Conservation (phyloP, 1,140 invertebrate species). For the Microplitis demolitor region DNA sequence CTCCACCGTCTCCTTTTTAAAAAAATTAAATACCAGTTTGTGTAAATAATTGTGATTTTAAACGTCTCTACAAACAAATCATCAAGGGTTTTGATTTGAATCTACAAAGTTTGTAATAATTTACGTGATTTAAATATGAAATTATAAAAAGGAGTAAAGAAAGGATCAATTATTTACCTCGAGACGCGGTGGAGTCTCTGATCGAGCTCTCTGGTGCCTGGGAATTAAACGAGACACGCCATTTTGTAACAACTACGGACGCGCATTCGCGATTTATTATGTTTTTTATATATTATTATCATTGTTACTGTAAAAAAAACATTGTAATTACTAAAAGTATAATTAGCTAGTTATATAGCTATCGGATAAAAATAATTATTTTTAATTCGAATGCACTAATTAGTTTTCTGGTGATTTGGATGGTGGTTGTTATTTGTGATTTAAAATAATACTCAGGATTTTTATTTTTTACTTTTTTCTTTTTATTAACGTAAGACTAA, state of each 20-base stretch:
- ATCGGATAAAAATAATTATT: too few relatives aligned
- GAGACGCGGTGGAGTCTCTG: slow-evolving; percentile 1
- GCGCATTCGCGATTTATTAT: background rate
- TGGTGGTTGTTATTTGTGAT: too few relatives aligned
- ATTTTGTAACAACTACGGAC: slow-evolving; percentile 5
- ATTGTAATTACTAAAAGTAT: background rate
- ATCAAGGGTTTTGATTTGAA: too few relatives aligned
- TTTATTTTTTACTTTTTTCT: too few relatives aligned
- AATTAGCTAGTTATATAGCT: background rate
- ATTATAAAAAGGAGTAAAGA: background rate
- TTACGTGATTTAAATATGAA: background rate
- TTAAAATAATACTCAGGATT: too few relatives aligned
- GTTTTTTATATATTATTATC: background rate
- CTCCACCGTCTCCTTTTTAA: background rate
- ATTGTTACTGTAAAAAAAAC: background rate
- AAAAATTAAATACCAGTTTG: background rate
- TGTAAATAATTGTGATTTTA: too few relatives aligned
- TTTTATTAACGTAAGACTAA: too few relatives aligned
- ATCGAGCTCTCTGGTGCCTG: background rate
- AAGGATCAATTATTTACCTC: slow-evolving; percentile 2
- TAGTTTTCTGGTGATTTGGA: too few relatives aligned
- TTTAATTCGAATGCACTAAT: too few relatives aligned
- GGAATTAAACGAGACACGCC: slow-evolving; percentile 6
- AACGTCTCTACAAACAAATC: too few relatives aligned
- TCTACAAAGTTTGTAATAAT: too few relatives aligned